A percentile compares a stretch with the other conserved stretches of the same genome.
phyloP scores from a whole-genome alignment of 2,888 invertebrate species.

The Drosophila leonis region DNA sequence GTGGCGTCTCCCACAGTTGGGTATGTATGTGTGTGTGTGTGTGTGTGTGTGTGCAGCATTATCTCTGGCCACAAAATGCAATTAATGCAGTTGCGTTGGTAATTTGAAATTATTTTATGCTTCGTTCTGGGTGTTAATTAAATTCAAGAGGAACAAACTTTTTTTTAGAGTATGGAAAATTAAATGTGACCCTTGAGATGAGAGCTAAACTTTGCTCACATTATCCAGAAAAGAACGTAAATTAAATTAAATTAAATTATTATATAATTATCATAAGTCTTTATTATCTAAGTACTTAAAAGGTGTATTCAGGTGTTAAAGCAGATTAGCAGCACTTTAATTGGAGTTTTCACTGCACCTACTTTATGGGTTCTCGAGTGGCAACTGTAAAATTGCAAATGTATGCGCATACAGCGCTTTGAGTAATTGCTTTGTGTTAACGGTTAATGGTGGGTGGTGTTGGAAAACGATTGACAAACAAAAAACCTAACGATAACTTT shows the following conservation, averaged over 20 bases:
- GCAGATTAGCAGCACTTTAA: neutral
- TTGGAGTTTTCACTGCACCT: neutral
- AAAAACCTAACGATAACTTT: conserved; percentile 36
- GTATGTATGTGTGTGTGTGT: neutral
- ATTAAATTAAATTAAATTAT: neutral
- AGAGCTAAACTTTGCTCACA: neutral
- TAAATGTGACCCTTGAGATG: neutral
- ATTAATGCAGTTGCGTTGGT: conserved; percentile 52
- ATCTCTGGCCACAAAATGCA: conserved; percentile 50
- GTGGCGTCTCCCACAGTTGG: neutral
- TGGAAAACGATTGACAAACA: conserved; percentile 1
- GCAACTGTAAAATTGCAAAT: neutral
- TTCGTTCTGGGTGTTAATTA: conserved; percentile 16
- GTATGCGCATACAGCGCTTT: neutral
- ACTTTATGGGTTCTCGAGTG: neutral
- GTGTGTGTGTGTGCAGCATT: conserved; percentile 5
- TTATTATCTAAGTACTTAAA: neutral
- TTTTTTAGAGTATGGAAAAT: neutral
- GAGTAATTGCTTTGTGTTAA: neutral
- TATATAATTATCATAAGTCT: neutral
- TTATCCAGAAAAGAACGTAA: neutral
- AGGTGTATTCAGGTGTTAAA: neutral
- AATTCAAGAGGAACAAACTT: neutral
- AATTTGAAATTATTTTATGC: conserved; percentile 41
- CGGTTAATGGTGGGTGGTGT: conserved; percentile 4